Evolutionary conservation across 2,113 vertebrate species (phyloP), one percentile per base, ranked within the genome.

Genomic region (Marmota flaviventris): DNA sequence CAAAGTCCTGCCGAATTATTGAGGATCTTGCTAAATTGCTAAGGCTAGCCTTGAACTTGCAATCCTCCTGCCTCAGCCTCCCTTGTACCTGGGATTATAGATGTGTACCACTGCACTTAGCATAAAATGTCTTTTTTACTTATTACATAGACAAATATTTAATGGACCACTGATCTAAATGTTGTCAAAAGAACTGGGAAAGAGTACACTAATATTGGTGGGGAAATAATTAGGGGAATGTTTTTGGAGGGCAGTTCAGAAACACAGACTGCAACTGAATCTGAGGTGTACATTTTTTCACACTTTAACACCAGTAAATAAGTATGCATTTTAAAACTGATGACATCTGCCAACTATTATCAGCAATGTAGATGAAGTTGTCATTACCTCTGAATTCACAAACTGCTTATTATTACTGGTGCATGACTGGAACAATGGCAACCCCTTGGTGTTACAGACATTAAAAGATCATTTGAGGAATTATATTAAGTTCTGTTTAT

Each of bases 101-200:
- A 6, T 61, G 58, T 22, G 22, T 18, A 61, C 58, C 58, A 61
- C 20, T 61, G 6, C 6, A 24, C 58, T 20, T 61, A 24, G 20
- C 20, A 61, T 61, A 22, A 61, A 61, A 61, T 61, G 22, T 61
- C 20, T 61, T 8, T 22, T 87, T 87, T 34, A 83, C 17, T 61
- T 82, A 94, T 24, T 65, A 78, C 17, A 48, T 42, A 72, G 58
- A 56, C 51, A 92, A 37, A 65, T 88, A 94, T 76, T 88, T 78
- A 84, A 91, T 88, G 65, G 51, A 88, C 0, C 37, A 84, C 32
- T 77, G 34, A 92, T 25, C 34, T 78, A 72, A 67, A 61, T 56
- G 51, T 83, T 42, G 65, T 76, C 76, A 85, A 91, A 96, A 96
- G 27, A 20, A 91, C 56, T 89, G 34, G 37, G 45, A 58, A 79